Conservation (phyloP, 2,888 invertebrate species). For the Unio pictorum region DNA sequence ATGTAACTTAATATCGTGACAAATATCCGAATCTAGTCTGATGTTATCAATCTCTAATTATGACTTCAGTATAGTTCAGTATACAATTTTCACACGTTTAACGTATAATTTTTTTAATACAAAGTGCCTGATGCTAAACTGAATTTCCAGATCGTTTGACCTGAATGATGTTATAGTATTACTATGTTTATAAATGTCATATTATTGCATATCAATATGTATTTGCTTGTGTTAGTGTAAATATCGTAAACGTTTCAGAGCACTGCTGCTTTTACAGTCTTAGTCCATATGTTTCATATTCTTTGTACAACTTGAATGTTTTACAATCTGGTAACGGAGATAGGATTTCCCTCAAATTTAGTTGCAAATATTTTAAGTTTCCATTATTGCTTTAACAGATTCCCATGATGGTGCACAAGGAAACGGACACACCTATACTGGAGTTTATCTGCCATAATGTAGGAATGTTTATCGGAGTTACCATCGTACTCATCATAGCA, state of each 20-base stretch:
- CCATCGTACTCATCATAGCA: constrained; percentile 45
- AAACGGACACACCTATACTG: constrained; percentile 22
- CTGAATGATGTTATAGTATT: too few relatives aligned
- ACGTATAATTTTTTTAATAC: too few relatives aligned
- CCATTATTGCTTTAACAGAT: constrained; percentile 26
- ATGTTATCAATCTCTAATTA: too few relatives aligned
- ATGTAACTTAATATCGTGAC: too few relatives aligned
- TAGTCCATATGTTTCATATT: background rate
- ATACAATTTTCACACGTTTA: too few relatives aligned
- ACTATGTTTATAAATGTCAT: too few relatives aligned
- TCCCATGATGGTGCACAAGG: constrained; percentile 32
- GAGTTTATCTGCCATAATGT: constrained; percentile 44
- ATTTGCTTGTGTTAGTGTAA: background rate
- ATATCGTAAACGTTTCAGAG: background rate
- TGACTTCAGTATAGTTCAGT: too few relatives aligned
- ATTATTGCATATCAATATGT: too few relatives aligned
- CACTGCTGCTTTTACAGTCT: background rate
- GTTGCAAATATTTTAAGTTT: background rate
- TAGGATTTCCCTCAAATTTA: background rate
- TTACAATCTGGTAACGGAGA: background rate
- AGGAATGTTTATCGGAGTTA: constrained; percentile 43
- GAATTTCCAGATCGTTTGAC: too few relatives aligned
- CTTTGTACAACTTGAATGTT: background rate
- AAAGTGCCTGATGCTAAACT: too few relatives aligned
- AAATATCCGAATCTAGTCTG: too few relatives aligned